Percentiles rank a stretch among this genome's conserved stretches.
Conservation (phyloP, 2,113 vertebrate species). For the Morone saxatilis region DNA sequence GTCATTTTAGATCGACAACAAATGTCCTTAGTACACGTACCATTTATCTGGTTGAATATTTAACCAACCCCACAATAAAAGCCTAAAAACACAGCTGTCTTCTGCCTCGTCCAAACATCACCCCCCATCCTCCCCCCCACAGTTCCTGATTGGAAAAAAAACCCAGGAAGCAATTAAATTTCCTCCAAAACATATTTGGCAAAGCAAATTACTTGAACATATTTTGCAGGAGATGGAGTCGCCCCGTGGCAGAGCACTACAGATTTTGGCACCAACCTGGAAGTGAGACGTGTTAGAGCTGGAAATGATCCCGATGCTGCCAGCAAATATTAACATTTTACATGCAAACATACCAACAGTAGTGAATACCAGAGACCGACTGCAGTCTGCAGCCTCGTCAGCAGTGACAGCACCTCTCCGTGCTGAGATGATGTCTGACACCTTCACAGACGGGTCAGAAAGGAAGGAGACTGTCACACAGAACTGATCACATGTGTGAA, state of each 20-base stretch:
- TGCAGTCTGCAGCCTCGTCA: too few relatives aligned
- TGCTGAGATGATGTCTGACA: background rate
- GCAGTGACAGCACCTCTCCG: background rate
- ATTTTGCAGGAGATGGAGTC: background rate
- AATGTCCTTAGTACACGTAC: too few relatives aligned
- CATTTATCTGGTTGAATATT: too few relatives aligned
- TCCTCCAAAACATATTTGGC: background rate
- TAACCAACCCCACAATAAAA: too few relatives aligned
- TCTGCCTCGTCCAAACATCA: too few relatives aligned
- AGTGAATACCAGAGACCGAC: too few relatives aligned
- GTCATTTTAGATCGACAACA: too few relatives aligned
- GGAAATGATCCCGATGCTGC: background rate
- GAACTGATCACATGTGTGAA: conserved; percentile 9
- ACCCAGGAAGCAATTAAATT: background rate
- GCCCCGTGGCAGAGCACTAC: background rate
- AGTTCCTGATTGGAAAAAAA: background rate
- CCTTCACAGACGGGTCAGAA: background rate
- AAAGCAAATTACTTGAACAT: background rate
- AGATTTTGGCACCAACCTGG: background rate
- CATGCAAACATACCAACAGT: background rate
- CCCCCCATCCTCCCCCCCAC: too few relatives aligned
- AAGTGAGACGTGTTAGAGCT: background rate
- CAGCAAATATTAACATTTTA: background rate
- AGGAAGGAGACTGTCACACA: background rate
- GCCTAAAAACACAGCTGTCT: too few relatives aligned